A percentile compares a stretch with the other conserved stretches of the same genome.
phyloP scores from a whole-genome alignment of 1,140 invertebrate genomes.

The Cryptotermes secundus region DNA sequence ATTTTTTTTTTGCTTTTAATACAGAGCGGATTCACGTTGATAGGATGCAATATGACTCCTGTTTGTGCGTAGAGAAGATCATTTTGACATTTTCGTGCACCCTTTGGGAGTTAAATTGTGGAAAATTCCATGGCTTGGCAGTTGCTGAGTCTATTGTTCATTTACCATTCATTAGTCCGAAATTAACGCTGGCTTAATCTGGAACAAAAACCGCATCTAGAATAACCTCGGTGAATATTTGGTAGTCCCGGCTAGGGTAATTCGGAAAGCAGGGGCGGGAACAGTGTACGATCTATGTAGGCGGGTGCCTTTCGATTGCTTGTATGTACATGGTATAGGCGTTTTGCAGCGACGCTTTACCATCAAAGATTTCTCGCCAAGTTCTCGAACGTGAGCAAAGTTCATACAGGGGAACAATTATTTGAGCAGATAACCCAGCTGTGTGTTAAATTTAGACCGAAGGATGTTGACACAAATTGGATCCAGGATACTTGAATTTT shows the following conservation, averaged over 20 bases:
- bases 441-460: too few relatives aligned
- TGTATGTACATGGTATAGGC: background rate
- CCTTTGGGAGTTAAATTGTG: background rate
- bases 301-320: background rate
- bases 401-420: too few relatives aligned
- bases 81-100: background rate
- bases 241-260: background rate
- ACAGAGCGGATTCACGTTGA: too few relatives aligned
- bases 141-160: conserved; percentile 13
- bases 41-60: background rate
- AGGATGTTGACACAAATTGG: too few relatives aligned
- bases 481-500: too few relatives aligned
- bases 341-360: background rate
- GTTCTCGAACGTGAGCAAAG: too few relatives aligned
- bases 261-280: background rate
- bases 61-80: background rate
- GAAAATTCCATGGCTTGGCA: background rate
- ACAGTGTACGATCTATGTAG: background rate
- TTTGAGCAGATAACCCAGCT: too few relatives aligned
- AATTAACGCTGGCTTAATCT: conserved; percentile 5
- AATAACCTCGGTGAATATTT: background rate
- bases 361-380: too few relatives aligned
- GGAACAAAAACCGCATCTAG: background rate
- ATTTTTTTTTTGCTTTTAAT: too few relatives aligned
- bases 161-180: conserved; percentile 8